Base-by-base conservation (phyloP, 1,140 invertebrate genomes). In the Megalopta genalis region DNA sequence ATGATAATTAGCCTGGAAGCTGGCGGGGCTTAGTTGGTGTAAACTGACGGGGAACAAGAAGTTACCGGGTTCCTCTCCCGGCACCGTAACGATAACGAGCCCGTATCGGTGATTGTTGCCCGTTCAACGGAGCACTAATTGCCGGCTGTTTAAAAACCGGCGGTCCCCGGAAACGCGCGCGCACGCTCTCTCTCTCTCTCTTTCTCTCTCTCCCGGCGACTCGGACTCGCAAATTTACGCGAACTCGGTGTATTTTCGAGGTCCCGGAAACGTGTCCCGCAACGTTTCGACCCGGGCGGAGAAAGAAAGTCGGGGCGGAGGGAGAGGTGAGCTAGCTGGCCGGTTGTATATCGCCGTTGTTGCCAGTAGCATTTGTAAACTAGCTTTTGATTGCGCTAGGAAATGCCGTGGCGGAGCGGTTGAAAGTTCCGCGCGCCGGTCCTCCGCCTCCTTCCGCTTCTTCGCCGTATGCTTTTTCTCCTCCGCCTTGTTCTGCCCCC, bases 311-410 rank as follows among this genome's bases (percentile, higher is more conserved):
- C 52, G 66, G 76, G 70, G 67, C 71, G 68, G 42, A 42, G 49
- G 16, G 18, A 52, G 6, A 18, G 49, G 3, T 0, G 49, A 52
- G 49, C 16, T 10, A 46, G 42, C 42, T 46, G 49, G 16, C 49
- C 49, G 49, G 49, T 52, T 39, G 72, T 54, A 59, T 69, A 80
- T 82, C 80, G 83, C 27, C 71, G 75, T 86, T 80, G 83, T 80
- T 79, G 80, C 73, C 59, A 66, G 75, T 88, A 88, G 77, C 84
- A 85, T 90, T 90, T 90, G 88, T 88, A 88, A 89, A 90, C 86
- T 88, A 89, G 86, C 84, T 89, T 90, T 90, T 90, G 87, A 88
- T 89, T 86, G 81, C 77, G 71, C 57, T 83, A 79, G 83, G 79
- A 88, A 83, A 85, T 84, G 81, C 82, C 84, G 72, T 66, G 76